Evolutionary conservation across 2,888 invertebrate genomes (phyloP).

Genomic region (Nomada lathburiana): DNA sequence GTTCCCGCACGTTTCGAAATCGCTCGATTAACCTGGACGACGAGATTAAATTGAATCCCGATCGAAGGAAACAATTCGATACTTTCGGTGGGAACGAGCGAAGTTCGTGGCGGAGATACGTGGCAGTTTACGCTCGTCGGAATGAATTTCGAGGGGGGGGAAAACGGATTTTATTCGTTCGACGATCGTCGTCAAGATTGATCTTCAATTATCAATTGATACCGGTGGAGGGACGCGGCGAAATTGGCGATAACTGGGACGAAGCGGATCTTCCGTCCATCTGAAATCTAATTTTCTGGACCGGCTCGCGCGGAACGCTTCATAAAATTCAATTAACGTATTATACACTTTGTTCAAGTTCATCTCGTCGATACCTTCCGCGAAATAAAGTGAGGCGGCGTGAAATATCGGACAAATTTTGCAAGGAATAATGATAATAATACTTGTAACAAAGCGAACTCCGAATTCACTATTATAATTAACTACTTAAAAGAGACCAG

Average conservation of each 20-base stretch:
- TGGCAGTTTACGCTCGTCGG: constrained; percentile 35
- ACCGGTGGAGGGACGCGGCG: constrained; percentile 15
- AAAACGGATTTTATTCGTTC: constrained; percentile 18
- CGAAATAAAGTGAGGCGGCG: not conserved
- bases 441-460: too few relatives aligned
- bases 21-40: not conserved
- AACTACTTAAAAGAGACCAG: too few relatives aligned
- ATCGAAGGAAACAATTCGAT: constrained; percentile 15
- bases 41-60: constrained; percentile 7
- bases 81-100: constrained; percentile 7
- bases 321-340: not conserved
- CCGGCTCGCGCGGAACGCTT: not conserved
- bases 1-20: not conserved
- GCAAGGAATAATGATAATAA: too few relatives aligned
- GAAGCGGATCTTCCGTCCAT: not conserved
- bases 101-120: constrained; percentile 7
- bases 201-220: constrained; percentile 72
- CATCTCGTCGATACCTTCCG: not conserved
- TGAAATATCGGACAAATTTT: too few relatives aligned
- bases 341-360: not conserved
- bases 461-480: too few relatives aligned
- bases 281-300: not conserved
- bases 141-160: constrained; percentile 20
- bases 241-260: constrained; percentile 7
- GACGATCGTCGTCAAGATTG: constrained; percentile 57